These are phyloP conservation scores for Zonotrichia leucophrys DNA, from an alignment of 2,113 vertebrate genomes.

Conservation along the genomic window DNA sequence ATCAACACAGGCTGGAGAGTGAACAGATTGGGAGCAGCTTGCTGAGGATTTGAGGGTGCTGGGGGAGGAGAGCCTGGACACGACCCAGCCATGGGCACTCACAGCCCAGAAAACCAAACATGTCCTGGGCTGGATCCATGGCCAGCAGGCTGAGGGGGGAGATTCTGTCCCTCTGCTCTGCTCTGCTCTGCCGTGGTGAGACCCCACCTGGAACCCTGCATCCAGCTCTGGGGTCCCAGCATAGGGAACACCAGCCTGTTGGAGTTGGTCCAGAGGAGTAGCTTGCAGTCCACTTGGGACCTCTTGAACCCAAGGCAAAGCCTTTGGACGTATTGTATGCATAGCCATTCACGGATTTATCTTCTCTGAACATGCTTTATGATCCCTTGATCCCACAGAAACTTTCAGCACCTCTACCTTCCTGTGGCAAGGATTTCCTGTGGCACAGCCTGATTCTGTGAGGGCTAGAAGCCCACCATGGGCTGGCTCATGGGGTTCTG, in stretches of 20 bases:
- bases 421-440: neutral
- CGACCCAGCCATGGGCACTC: too few relatives aligned
- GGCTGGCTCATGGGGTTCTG: neutral
- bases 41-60: neutral
- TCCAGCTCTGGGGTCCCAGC: neutral
- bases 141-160: neutral
- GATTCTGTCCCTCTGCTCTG: neutral
- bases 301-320: neutral
- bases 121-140: neutral
- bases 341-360: neutral
- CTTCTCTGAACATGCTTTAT: neutral
- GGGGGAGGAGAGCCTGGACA: neutral
- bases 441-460: neutral
- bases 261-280: accelerated
- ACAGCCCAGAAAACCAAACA: accelerated
- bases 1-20: neutral
- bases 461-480: accelerated
- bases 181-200: neutral
- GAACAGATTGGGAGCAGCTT: neutral
- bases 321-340: neutral
- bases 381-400: neutral
- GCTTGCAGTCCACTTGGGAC: neutral
- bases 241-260: neutral
- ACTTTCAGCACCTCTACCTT: neutral
- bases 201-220: accelerated